Base-by-base conservation (phyloP, 2,113 vertebrate genomes). In the Pogona vitticeps region DNA sequence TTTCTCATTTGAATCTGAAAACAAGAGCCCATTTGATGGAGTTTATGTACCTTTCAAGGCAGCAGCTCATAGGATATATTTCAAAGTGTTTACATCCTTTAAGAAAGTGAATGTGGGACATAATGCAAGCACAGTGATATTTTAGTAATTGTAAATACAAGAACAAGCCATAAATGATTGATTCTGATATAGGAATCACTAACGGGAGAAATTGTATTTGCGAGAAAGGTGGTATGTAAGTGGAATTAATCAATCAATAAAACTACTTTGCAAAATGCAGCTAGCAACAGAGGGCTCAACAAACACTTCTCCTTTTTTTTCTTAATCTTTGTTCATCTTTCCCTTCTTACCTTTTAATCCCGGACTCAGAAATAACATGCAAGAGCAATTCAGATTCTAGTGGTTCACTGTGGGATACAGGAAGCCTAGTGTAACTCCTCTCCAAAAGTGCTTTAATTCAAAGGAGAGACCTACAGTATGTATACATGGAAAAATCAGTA, bases 91-190 rank as follows among this genome's bases (percentile, higher is more conserved):
- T 88, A 1, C 14, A 80, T 4, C 63, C 67, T 61, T 83, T 38
- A 72, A n/a, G 20, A 76, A 90, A 76, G 42, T 42, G 31, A 52
- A 52, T 76, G 42, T 28, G 73, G 17, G 26, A 6, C 31, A 42
- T 26, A 21, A 58, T 26, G 89, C 68, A 38, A 52, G 63, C 81
- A 70, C 85, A 88, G 28, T 86, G 3, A n/a, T n/a, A n/a, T n/a
- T n/a, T 1, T 12, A 88, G 33, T 61, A 89, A n/a, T 38, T 46
- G 86, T 89, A 81, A 18, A 59, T 80, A n/a, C 73, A 70, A 71
- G 79, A 90, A 33, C 13, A 4, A n/a, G 46, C 12, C n/a, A 26
- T 91, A 85, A 33, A 71, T n/a, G n/a, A 18, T 36, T 56, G 59
- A 4, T 8, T 33, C 31, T 79, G 76, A 36, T 79, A 79, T 59